phyloP scores from a whole-genome alignment of 2,888 invertebrate genomes.

The Coenonympha arcania region DNA sequence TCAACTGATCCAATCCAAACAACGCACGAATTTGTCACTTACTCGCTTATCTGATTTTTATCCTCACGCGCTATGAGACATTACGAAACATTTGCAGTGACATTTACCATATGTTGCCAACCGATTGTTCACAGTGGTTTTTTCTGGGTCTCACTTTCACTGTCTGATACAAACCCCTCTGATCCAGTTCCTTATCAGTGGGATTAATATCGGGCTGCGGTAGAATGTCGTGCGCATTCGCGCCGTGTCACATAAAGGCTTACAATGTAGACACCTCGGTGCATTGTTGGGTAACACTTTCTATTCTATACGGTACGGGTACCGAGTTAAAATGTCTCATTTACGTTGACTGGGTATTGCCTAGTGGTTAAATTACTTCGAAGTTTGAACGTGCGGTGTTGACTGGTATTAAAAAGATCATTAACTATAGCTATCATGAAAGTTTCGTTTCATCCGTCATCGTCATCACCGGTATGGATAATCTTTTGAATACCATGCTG shows the following conservation, averaged over 20 bases:
- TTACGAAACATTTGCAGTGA: conserved; percentile 44
- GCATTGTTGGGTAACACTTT: conserved; percentile 60
- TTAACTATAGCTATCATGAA: no score
- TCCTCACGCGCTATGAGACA: not conserved
- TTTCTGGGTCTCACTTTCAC: conserved; percentile 71
- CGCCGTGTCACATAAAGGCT: conserved; percentile 52
- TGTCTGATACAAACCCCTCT: conserved; percentile 53
- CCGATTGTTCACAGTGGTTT: conserved; percentile 62
- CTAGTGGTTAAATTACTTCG: not conserved
- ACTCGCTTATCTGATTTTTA: conserved; percentile 1
- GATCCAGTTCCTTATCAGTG: conserved; percentile 55
- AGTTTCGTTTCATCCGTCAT: no score
- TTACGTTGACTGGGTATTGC: conserved; percentile 26
- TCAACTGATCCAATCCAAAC: not conserved
- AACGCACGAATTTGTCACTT: not conserved
- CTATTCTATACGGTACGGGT: conserved; percentile 42
- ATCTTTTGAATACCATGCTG: no score
- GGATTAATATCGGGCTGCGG: conserved; percentile 53
- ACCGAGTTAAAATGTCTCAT: conserved; percentile 23
- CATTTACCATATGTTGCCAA: conserved; percentile 43
- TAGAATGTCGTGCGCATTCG: conserved; percentile 55
- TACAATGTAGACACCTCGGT: conserved; percentile 34
- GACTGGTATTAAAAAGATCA: no score
- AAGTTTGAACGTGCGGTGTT: not conserved
- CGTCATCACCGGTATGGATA: no score